Conservation (phyloP, 2,113 vertebrate genomes). For the Protomyctophum bolini region DNA sequence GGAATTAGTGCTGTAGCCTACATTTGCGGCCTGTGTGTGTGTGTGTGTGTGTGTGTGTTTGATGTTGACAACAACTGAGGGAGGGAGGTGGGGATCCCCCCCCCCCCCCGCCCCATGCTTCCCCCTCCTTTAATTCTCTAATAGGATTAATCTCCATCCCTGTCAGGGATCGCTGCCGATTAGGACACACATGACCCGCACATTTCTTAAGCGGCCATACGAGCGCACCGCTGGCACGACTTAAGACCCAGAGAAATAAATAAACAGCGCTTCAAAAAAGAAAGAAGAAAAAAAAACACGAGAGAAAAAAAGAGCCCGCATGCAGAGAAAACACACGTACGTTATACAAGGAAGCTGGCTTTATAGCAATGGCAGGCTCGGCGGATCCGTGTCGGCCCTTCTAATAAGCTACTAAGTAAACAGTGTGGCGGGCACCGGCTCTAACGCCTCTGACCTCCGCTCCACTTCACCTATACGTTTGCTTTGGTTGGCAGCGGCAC, state of each 20-base stretch:
- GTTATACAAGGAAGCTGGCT: constrained; percentile 50
- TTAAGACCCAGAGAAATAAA: constrained; percentile 58
- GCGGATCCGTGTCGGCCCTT: constrained; percentile 40
- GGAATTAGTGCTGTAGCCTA: constrained; percentile 14
- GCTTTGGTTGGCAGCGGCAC: constrained; percentile 42
- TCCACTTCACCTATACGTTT: constrained; percentile 19
- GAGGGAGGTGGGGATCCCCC: constrained; percentile 24
- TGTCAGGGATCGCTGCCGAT: constrained; percentile 60
- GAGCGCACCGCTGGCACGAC: constrained; percentile 48
- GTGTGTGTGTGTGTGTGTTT: not conserved
- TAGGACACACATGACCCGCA: constrained; percentile 61
- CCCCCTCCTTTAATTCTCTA: constrained; percentile 58
- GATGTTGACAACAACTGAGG: not conserved
- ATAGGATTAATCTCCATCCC: constrained; percentile 69
- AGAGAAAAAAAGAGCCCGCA: too few relatives aligned
- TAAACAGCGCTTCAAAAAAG: constrained; percentile 27
- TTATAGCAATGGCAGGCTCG: constrained; percentile 21
- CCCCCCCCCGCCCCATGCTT: not conserved
- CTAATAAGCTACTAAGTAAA: constrained; percentile 68
- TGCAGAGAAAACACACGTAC: constrained; percentile 36
- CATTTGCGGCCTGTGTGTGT: too few relatives aligned
- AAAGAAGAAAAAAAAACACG: not conserved
- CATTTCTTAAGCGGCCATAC: constrained; percentile 52
- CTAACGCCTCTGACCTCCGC: constrained; percentile 35
- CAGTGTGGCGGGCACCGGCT: constrained; percentile 32